A percentile compares a stretch with the other conserved stretches of the same genome.
phyloP scores from a whole-genome alignment of 2,888 invertebrate genomes.

The Cantharis rufa region DNA sequence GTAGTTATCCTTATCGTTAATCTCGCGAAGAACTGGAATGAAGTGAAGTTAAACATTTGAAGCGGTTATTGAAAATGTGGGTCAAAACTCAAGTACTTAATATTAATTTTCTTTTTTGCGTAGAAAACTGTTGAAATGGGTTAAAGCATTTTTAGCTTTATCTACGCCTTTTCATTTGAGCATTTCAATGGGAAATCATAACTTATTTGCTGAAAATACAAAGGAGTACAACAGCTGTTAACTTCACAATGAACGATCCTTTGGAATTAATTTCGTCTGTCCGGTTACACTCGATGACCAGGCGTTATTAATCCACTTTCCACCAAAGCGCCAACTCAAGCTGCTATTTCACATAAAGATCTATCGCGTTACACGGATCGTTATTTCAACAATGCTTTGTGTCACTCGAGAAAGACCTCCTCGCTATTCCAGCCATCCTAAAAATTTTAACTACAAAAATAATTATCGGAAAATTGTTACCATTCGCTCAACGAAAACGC shows the following conservation, averaged over 20 bases:
- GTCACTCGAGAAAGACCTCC: constrained; percentile 32
- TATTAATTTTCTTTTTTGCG: background rate
- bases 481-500: background rate
- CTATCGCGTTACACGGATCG: constrained; percentile 36
- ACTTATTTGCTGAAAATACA: constrained; percentile 19
- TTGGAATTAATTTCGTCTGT: constrained; percentile 50
- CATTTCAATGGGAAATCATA: constrained; percentile 16
- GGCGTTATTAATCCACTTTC: constrained; percentile 46
- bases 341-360: constrained; percentile 42
- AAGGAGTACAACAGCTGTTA: constrained; percentile 40
- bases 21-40: constrained; percentile 1
- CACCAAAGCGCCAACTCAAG: constrained; percentile 36
- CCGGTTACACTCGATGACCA: constrained; percentile 44
- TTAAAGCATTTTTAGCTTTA: constrained; percentile 1
- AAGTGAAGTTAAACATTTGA: background rate
- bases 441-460: background rate
- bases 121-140: background rate
- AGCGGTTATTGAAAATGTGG: background rate
- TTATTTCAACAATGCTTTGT: constrained; percentile 36
- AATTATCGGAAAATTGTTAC: background rate
- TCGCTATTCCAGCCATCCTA: background rate
- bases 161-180: constrained; percentile 12
- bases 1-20: constrained; percentile 15
- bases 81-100: background rate
- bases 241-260: constrained; percentile 44